phyloP scores from a whole-genome alignment of 2,888 invertebrate species.

The Amphipoea oculea region DNA sequence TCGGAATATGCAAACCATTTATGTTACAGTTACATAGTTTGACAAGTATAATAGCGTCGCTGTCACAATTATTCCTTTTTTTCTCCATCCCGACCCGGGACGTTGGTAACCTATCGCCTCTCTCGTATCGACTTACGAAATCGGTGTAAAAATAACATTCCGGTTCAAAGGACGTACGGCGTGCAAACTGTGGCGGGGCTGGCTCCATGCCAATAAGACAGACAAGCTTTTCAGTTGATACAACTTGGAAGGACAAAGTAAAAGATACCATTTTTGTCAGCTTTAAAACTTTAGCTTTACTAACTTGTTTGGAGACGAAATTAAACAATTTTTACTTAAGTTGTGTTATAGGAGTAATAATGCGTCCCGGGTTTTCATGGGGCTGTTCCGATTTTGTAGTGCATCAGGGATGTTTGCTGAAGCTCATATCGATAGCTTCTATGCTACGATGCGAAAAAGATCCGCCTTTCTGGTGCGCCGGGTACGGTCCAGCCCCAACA shows the following conservation, averaged over 20 bases:
- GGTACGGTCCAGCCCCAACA: not conserved
- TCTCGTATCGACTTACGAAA: conserved; percentile 23
- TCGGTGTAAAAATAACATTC: conserved; percentile 50
- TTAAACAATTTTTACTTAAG: conserved; percentile 8
- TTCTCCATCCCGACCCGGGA: not conserved
- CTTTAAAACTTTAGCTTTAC: conserved; percentile 26
- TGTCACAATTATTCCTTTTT: not conserved
- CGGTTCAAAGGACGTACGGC: conserved; percentile 38
- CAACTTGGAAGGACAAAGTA: conserved; percentile 43
- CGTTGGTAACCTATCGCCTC: not conserved
- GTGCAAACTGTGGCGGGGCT: conserved; percentile 45
- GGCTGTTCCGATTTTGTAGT: not conserved
- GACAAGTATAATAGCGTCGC: not conserved
- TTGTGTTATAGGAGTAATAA: not conserved
- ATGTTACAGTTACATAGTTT: not conserved
- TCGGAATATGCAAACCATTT: not conserved
- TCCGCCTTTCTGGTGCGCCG: not conserved
- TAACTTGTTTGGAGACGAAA: conserved; percentile 6
- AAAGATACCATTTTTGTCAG: conserved; percentile 36
- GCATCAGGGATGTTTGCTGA: not conserved
- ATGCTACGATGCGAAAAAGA: not conserved
- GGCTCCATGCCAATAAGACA: conserved; percentile 58
- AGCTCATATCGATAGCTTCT: not conserved
- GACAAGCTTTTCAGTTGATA: conserved; percentile 47
- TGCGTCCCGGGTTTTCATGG: not conserved